Conservation (phyloP, 2,797 vertebrate species). For the Rhincodon typus region DNA sequence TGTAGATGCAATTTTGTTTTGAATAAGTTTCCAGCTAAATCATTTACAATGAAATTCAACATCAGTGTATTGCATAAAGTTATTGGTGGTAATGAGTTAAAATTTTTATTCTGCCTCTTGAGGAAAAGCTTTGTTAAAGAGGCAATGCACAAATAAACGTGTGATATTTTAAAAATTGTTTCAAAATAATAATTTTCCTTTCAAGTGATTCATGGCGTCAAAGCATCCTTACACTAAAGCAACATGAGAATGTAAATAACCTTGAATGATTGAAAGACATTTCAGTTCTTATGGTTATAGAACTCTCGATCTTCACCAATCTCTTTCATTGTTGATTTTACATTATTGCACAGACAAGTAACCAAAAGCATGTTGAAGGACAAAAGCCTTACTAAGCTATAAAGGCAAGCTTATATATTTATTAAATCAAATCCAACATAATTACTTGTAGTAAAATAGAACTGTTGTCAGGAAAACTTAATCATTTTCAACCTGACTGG, state of each 20-base stretch:
- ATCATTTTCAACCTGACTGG: slow-evolving; percentile 16
- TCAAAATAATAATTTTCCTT: slow-evolving; percentile 22
- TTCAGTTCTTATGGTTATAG: slow-evolving; percentile 17
- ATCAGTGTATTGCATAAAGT: neutral
- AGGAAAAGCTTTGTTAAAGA: neutral
- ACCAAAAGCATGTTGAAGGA: slow-evolving; percentile 33
- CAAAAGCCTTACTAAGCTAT: slow-evolving; percentile 18
- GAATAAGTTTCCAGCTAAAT: neutral
- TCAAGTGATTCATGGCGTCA: neutral
- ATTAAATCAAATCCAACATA: slow-evolving; percentile 34
- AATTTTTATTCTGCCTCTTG: neutral
- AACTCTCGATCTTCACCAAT: neutral
- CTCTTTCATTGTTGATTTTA: slow-evolving; percentile 22
- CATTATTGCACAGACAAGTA: slow-evolving; percentile 23
- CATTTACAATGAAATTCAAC: neutral
- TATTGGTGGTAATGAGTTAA: neutral
- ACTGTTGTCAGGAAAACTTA: slow-evolving; percentile 31
- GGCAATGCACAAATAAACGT: neutral
- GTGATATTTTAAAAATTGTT: slow-evolving; percentile 13
- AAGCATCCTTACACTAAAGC: neutral
- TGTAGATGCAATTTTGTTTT: neutral
- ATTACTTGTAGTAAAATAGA: slow-evolving; percentile 35
- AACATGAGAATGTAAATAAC: slow-evolving; percentile 29
- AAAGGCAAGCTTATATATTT: slow-evolving; percentile 28
- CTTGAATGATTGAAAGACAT: slow-evolving; percentile 32